A percentile compares a stretch with the other conserved stretches of the same genome.
phyloP scores from a whole-genome alignment of 2,113 vertebrate species.

The Notothenia rossii region DNA sequence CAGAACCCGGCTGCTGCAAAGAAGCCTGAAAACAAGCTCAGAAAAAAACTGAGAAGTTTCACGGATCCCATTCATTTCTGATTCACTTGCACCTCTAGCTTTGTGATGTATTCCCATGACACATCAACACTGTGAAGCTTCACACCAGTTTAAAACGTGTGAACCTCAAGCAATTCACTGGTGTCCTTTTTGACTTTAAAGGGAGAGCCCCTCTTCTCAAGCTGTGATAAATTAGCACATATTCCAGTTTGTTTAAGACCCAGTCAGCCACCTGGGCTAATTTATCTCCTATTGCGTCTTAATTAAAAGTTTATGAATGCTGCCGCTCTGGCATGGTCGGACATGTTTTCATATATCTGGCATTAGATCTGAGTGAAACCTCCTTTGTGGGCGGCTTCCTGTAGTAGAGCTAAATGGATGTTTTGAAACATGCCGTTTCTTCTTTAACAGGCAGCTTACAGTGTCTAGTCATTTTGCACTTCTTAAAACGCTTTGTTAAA shows the following conservation, averaged over 20 bases:
- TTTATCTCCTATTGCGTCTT: conserved; percentile 27
- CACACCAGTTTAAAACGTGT: neutral
- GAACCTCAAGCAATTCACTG: neutral
- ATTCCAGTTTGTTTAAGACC: conserved; percentile 13
- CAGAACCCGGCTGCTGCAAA: conserved; percentile 14
- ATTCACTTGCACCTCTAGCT: neutral
- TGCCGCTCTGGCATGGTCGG: neutral
- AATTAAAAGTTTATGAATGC: conserved; percentile 34
- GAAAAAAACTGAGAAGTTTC: neutral
- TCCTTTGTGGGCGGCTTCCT: conserved; percentile 46
- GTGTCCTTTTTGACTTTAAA: conserved; percentile 4
- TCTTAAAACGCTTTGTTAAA: conserved; percentile 33
- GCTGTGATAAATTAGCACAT: conserved; percentile 14
- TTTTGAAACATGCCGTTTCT: conserved; percentile 35
- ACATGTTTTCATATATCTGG: conserved; percentile 50
- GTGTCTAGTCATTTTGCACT: conserved; percentile 40
- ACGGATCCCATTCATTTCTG: neutral
- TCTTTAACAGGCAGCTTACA: neutral
- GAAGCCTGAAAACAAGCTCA: conserved; percentile 24
- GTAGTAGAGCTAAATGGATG: conserved; percentile 44
- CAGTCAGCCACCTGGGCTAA: conserved; percentile 27
- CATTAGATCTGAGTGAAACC: conserved; percentile 32
- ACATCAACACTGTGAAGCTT: neutral
- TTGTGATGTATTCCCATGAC: neutral
- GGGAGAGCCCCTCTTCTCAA: neutral